Evolutionary conservation across 2,888 invertebrate species (phyloP), one percentile per base, ranked within the genome.

Genomic region (Eueremaeus valkanovi): DNA sequence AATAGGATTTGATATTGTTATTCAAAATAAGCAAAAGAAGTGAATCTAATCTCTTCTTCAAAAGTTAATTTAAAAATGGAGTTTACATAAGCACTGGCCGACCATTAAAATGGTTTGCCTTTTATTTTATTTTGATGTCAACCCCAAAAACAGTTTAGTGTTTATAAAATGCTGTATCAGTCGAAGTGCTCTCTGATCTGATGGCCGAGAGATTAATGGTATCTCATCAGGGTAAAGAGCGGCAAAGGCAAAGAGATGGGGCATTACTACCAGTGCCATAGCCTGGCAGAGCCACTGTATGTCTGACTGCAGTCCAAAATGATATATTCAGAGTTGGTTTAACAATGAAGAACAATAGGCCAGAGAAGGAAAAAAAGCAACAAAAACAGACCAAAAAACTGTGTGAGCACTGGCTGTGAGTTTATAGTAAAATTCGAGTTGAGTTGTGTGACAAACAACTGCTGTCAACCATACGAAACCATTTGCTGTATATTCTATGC

Each of bases 51-150:
- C 16, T 45, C 45, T 45, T 45, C 11, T 13, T 45, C 18, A 27
- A 63, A 63, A 68, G 40, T 68, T 68, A 68, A 68, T 68, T 40
- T 24, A 68, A 68, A 68, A 68, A 68, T 68, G 68, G 40, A 40
- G 3, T 68, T 68, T 21, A 21, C 2, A 1, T 13, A 27, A 27
- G 63, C 61, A 24, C 33, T 31, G 21, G 21, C 6, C 9, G n/a
- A 9, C 21, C 9, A 27, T 27, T 11, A 11, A 63, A 68, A 68
- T 21, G 68, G 40, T 40, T n/a, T 36, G n/a, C 66, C 42, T 40
- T 68, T 68, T 42, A 33, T 68, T n/a, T 66, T 11, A 3, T 29
- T 63, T 45, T 45, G 45, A 45, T 45, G 45, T 45, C 45, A 16
- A 24, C 40, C 27, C n/a, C n/a, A n/a, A n/a, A n/a, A n/a, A 36